A percentile compares a stretch with the other conserved stretches of the same genome.
Conservation (phyloP, 2,888 invertebrate species). For the Euplexia lucipara region DNA sequence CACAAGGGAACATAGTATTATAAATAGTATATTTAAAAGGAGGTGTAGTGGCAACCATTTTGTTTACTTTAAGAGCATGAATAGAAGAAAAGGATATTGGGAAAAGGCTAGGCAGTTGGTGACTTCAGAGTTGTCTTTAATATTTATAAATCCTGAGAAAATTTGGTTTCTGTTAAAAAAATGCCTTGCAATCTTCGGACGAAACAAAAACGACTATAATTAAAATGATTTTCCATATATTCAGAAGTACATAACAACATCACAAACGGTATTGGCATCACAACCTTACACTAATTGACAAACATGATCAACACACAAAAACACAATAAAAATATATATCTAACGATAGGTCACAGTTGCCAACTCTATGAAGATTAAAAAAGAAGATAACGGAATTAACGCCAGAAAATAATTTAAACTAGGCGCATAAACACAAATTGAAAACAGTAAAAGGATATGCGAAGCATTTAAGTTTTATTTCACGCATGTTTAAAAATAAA, state of each 20-base stretch:
- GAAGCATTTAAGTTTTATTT: background rate
- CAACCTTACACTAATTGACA: slow-evolving; percentile 40
- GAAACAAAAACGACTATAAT: slow-evolving; percentile 14
- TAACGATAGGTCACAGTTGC: slow-evolving; percentile 1
- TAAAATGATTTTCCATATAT: slow-evolving; percentile 38
- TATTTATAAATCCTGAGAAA: too few species aligned
- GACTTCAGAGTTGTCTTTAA: too few species aligned
- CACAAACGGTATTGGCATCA: slow-evolving; percentile 24
- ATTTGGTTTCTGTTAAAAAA: too few species aligned
- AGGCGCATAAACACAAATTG: background rate
- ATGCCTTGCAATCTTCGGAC: background rate
- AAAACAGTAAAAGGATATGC: background rate
- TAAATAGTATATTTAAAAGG: too few species aligned
- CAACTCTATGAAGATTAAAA: background rate
- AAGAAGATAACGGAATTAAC: background rate
- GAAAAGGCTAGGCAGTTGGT: too few species aligned
- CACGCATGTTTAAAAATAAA: too few species aligned
- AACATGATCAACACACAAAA: slow-evolving; percentile 28
- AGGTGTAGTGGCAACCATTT: too few species aligned
- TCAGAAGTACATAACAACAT: slow-evolving; percentile 38
- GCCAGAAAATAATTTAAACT: background rate
- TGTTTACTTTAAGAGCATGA: too few species aligned
- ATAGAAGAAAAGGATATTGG: too few species aligned
- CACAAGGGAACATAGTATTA: too few species aligned
- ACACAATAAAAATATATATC: background rate